These are phyloP conservation scores for Tauraco erythrolophus DNA, from an alignment of 2,113 vertebrate species.

Conservation along the genomic window DNA sequence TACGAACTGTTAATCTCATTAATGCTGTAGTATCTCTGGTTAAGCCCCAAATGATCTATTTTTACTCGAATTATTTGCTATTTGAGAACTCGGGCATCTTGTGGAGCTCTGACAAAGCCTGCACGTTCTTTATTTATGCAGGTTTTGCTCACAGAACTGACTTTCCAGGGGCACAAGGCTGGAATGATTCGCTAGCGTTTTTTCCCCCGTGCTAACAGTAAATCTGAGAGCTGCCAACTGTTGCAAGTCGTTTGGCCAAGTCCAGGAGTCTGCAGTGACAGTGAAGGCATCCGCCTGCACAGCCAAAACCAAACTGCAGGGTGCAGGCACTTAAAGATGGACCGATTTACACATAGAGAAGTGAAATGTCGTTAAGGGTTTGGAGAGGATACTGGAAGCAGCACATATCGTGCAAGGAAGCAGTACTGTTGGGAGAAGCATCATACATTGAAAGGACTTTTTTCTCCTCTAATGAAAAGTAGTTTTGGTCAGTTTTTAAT, in stretches of 20 bases:
- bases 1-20: constrained; percentile 2
- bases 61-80: neutral
- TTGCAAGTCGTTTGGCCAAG: neutral
- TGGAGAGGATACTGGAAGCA: neutral
- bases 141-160: neutral
- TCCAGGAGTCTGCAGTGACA: neutral
- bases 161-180: neutral
- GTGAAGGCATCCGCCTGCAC: neutral
- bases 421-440: neutral
- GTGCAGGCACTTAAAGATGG: neutral
- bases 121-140: neutral
- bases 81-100: neutral
- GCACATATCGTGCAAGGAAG: neutral
- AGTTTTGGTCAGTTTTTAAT: neutral
- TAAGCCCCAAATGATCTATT: neutral
- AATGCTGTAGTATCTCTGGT: neutral
- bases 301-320: neutral
- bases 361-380: neutral
- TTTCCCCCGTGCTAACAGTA: neutral
- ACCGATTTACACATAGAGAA: neutral
- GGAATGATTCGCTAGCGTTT: neutral
- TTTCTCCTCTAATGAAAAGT: neutral
- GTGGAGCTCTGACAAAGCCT: neutral
- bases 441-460: neutral
- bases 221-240: neutral